Percentiles rank a stretch among this genome's conserved stretches.
phyloP scores from a whole-genome alignment of 1,140 invertebrate species.

The Carposina sasakii region DNA sequence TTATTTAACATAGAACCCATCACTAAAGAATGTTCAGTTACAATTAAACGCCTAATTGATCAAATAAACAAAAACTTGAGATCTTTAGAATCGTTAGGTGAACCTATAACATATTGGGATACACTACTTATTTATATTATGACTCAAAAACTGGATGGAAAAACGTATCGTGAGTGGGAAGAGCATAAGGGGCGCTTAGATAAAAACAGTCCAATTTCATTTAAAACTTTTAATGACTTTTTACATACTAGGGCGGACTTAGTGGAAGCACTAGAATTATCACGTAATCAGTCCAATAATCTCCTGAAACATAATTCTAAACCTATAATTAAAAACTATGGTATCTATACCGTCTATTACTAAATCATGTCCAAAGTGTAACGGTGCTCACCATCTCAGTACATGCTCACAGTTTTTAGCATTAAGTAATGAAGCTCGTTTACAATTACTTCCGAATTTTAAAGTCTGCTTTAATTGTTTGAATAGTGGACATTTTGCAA shows the following conservation, averaged over 20 bases:
- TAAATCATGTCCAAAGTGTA: conserved; percentile 1
- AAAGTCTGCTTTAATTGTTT: conserved; percentile 7
- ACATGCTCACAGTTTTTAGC: conserved; percentile 2
- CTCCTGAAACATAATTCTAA: background rate
- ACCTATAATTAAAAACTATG: background rate
- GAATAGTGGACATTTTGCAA: conserved; percentile 1
- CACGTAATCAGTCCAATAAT: background rate
- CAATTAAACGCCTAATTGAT: background rate
- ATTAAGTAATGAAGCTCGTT: background rate
- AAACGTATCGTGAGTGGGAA: background rate
- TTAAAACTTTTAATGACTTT: background rate
- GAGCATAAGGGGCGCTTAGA: background rate
- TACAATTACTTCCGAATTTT: background rate
- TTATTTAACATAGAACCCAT: background rate
- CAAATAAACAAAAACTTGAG: conserved; percentile 3
- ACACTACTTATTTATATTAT: background rate
- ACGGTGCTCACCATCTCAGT: background rate
- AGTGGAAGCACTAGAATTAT: background rate
- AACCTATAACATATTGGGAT: background rate
- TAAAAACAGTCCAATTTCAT: background rate
- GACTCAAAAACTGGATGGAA: conserved; percentile 1
- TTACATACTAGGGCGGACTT: conserved; percentile 1
- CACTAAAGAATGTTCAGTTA: background rate
- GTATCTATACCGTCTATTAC: background rate
- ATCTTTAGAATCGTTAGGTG: background rate